Percentiles rank a stretch among this genome's conserved stretches.
phyloP scores from a whole-genome alignment of 2,113 vertebrate species.

The Origma solitaria region DNA sequence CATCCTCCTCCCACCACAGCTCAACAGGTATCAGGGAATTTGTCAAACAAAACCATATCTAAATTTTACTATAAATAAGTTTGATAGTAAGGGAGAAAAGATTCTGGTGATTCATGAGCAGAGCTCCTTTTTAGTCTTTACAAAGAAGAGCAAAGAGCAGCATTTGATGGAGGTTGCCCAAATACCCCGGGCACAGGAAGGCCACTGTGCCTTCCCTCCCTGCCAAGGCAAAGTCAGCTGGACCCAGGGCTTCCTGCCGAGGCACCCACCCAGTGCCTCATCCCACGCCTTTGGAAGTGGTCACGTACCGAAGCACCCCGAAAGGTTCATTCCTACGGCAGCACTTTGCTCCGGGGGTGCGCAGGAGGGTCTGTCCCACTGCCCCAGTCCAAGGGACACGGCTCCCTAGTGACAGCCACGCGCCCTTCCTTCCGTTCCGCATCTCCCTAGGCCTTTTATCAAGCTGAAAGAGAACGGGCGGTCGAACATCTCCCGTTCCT shows the following conservation, averaged over 20 bases:
- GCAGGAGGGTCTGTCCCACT: background rate
- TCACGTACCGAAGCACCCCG: rapidly evolving
- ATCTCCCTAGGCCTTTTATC: slow-evolving; percentile 69
- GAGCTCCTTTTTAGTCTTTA: background rate
- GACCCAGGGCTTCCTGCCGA: background rate
- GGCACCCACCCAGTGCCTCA: background rate
- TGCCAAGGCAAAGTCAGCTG: background rate
- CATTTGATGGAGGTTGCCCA: background rate
- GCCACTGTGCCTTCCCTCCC: background rate
- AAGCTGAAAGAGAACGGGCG: slow-evolving; percentile 87
- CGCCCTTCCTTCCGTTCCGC: background rate
- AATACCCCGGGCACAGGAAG: rapidly evolving
- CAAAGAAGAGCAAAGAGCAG: background rate
- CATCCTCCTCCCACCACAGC: background rate
- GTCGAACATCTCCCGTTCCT: slow-evolving; percentile 88
- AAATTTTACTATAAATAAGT: background rate
- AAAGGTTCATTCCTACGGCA: rapidly evolving
- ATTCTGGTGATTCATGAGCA: background rate
- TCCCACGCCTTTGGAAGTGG: rapidly evolving
- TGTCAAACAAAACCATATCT: background rate
- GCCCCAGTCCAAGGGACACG: rapidly evolving
- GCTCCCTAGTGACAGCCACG: background rate
- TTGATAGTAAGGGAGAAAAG: background rate
- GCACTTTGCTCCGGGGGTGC: background rate
- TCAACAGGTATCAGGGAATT: background rate